Conservation (phyloP, 2,888 invertebrate species). For the Sphaerophoria taeniata region DNA sequence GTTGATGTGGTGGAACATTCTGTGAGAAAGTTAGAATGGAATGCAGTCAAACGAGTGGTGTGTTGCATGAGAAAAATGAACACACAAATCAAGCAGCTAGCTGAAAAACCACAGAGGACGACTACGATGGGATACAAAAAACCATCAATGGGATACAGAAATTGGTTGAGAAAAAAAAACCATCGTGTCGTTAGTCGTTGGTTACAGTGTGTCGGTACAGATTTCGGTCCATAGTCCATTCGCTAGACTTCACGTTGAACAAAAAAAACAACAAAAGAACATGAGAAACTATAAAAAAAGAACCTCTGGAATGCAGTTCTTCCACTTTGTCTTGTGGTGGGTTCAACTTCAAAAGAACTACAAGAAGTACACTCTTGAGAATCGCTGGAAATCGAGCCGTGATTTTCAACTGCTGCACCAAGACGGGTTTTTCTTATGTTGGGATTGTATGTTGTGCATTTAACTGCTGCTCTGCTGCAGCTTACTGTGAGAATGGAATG, state of each 20-base stretch:
- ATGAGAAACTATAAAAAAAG: constrained; percentile 33
- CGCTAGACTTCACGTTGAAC: constrained; percentile 60
- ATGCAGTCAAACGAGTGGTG: constrained; percentile 75
- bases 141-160: constrained; percentile 73
- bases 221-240: constrained; percentile 73
- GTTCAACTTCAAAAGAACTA: constrained; percentile 72
- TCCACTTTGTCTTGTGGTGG: constrained; percentile 68
- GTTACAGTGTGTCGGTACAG: constrained; percentile 50
- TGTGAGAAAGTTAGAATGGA: constrained; percentile 77
- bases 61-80: constrained; percentile 60
- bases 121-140: constrained; percentile 69
- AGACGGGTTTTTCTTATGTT: constrained; percentile 52
- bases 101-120: constrained; percentile 60
- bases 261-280: constrained; percentile 54
- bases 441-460: constrained; percentile 25
- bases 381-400: constrained; percentile 44
- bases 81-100: constrained; percentile 60
- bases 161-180: constrained; percentile 73
- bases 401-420: constrained; percentile 49
- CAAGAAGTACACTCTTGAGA: constrained; percentile 72
- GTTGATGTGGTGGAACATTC: constrained; percentile 48
- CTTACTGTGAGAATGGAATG: constrained; percentile 74
- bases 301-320: constrained; percentile 71
- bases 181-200: not conserved
- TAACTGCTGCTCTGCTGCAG: constrained; percentile 34